Base-by-base conservation (phyloP, 2,888 invertebrate species). In the Eledone cirrhosa region DNA sequence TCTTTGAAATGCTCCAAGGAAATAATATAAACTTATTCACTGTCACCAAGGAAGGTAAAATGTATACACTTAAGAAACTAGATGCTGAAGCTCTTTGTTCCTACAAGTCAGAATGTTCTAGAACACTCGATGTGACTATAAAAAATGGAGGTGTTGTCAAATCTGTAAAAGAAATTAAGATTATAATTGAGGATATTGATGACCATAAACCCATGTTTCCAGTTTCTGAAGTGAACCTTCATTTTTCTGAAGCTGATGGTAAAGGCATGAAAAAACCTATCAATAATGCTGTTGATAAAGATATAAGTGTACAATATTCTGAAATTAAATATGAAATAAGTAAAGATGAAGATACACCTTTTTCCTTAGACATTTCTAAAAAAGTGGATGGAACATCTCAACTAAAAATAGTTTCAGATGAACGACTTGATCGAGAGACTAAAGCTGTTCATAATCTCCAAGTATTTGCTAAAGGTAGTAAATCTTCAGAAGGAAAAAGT, bases 311-410 rank as follows among this genome's bases (percentile, higher is more conserved):
- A 24, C 19, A 13, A 22, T 16, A 24, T 19, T 63, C 63, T 11
- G 24, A 63, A 27, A 63, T 63, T 19, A 63, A n/a, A 7, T 63
- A 63, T 63, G 27, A 63, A 19, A n/a, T 63, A 19, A 22, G 22
- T 27, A 63, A 63, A 63, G 63, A 19, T 63, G 22, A 63, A 1
- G 63, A 63, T 24, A 19, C 27, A n/a, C 63, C 63, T 2, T 63
- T 63, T 63, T 63, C 63, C 22, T 27, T 63, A 27, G 14, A n/a
- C 0, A 27, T 63, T 63, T 63, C 63, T 63, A 63, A 63, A 19
- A 63, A n/a, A 63, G 24, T 63, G n/a, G 63, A n/a, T 63, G 63
- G 63, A 19, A 63, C 63, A 63, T 63, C 63, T 22, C 24, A 63
- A 11, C 63, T 63, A n/a, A 63, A 27, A 24, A 63, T 63, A 24